phyloP scores from a whole-genome alignment of 1,140 invertebrate species.

The Bombus waltoni region DNA sequence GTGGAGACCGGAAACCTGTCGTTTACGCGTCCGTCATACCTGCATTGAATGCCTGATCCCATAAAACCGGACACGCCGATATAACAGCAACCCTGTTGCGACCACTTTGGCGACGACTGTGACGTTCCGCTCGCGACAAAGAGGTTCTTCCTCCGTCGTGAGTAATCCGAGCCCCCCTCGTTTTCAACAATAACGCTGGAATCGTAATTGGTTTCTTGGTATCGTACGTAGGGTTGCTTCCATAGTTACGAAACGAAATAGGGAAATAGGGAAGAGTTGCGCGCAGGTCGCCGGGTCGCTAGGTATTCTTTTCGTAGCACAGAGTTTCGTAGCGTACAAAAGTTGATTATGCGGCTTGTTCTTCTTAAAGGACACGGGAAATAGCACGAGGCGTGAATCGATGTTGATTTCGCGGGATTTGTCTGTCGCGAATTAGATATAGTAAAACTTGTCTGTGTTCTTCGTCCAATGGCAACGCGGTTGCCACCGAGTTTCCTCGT shows the following conservation, averaged over 20 bases:
- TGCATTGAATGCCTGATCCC: slow-evolving; percentile 10
- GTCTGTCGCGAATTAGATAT: not conserved
- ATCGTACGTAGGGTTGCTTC: slow-evolving; percentile 44
- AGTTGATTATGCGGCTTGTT: not conserved
- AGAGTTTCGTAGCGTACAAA: not conserved
- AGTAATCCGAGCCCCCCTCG: slow-evolving; percentile 49
- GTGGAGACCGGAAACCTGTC: slow-evolving; percentile 60
- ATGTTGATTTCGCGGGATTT: not conserved
- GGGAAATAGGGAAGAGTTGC: slow-evolving; percentile 5
- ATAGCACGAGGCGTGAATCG: not conserved
- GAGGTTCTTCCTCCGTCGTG: slow-evolving; percentile 10
- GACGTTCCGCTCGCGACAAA: slow-evolving; percentile 45
- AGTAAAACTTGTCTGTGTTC: too few species aligned
- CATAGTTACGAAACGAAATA: slow-evolving; percentile 12
- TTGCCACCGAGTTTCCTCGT: too few species aligned
- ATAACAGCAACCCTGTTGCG: slow-evolving; percentile 52
- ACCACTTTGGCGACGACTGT: slow-evolving; percentile 25
- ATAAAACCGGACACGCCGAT: slow-evolving; percentile 49
- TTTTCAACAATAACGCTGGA: slow-evolving; percentile 57
- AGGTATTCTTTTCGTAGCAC: not conserved
- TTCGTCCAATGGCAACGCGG: too few species aligned
- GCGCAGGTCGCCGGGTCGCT: not conserved
- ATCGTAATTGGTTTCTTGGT: slow-evolving; percentile 64
- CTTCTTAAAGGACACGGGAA: not conserved
- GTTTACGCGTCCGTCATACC: slow-evolving; percentile 57